These are phyloP conservation scores for Brachystomella parvula DNA, from an alignment of 1,140 invertebrate species.

Conservation along the genomic window DNA sequence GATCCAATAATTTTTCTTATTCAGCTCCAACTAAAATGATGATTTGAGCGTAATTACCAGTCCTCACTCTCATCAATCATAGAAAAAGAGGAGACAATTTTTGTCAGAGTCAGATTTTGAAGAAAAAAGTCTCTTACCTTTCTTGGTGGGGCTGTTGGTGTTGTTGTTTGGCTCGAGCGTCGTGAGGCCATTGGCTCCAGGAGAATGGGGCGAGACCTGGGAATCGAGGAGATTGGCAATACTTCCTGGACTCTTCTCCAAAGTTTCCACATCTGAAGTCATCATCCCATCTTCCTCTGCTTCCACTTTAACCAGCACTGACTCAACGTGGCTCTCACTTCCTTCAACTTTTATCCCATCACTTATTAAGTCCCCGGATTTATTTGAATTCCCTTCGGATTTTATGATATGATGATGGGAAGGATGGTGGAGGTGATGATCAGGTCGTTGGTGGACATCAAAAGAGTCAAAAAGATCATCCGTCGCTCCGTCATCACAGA, in stretches of 20 bases:
- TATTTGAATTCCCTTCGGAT: neutral
- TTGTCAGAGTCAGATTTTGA: no score
- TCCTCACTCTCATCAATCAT: no score
- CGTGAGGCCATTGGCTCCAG: constrained; percentile 3
- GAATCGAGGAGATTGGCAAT: constrained; percentile 1
- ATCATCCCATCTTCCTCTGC: constrained; percentile 12
- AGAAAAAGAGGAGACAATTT: no score
- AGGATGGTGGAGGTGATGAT: neutral
- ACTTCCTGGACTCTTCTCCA: constrained; percentile 6
- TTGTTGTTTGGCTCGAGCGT: neutral
- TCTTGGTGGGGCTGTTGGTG: constrained; percentile 13
- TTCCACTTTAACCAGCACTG: constrained; percentile 15
- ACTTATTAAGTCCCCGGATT: neutral
- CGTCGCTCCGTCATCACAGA: constrained; percentile 37
- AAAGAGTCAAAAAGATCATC: constrained; percentile 37
- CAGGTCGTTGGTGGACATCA: neutral
- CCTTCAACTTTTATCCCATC: neutral
- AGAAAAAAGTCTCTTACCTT: constrained; percentile 20
- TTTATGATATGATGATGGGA: neutral
- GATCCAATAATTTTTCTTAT: no score
- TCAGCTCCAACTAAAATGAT: no score
- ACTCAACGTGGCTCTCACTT: neutral
- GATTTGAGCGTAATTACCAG: no score
- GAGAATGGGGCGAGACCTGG: neutral
- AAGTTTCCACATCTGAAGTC: neutral